Conservation (phyloP, 92 coral and sea anemone genomes). For the Umimayanthus kanabou region DNA sequence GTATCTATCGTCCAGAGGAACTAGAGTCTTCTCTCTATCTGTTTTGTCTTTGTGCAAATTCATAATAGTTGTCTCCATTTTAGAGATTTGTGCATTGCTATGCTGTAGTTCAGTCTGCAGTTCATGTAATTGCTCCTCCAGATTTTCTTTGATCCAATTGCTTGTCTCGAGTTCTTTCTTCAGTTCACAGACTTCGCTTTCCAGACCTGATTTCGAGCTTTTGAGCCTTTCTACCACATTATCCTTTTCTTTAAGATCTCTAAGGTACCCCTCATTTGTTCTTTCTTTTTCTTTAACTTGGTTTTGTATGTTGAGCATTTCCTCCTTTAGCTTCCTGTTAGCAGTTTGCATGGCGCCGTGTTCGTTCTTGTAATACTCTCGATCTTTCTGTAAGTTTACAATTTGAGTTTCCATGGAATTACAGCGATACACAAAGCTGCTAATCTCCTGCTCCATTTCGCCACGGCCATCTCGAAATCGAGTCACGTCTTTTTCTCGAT, state of each 20-base stretch:
- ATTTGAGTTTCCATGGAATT: conserved; percentile 89
- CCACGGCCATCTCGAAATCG: conserved; percentile 81
- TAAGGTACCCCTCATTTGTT: conserved; percentile 63
- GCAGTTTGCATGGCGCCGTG: conserved; percentile 68
- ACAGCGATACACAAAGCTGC: conserved; percentile 70
- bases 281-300: conserved; percentile 86
- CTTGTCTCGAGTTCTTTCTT: conserved; percentile 81
- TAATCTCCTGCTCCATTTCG: conserved; percentile 80
- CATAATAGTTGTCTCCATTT: conserved; percentile 85
- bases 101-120: conserved; percentile 74
- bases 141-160: conserved; percentile 76
- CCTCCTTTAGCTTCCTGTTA: conserved; percentile 83
- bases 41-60: conserved; percentile 62
- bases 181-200: conserved; percentile 72
- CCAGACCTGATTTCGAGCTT: conserved; percentile 66
- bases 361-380: conserved; percentile 94
- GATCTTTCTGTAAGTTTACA: conserved; percentile 77
- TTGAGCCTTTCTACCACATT: conserved; percentile 71
- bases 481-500: conserved; percentile 74
- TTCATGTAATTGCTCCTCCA: conserved; percentile 65
- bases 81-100: conserved; percentile 61
- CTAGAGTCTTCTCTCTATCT: conserved; percentile 58
- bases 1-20: conserved; percentile 49
- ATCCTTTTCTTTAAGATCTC: conserved; percentile 81
- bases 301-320: conserved; percentile 78